Percentiles rank a stretch among this genome's conserved stretches.
These are phyloP conservation scores for Nautilus pompilius DNA, from an alignment of 1,140 invertebrate genomes.

Conservation along the genomic window DNA sequence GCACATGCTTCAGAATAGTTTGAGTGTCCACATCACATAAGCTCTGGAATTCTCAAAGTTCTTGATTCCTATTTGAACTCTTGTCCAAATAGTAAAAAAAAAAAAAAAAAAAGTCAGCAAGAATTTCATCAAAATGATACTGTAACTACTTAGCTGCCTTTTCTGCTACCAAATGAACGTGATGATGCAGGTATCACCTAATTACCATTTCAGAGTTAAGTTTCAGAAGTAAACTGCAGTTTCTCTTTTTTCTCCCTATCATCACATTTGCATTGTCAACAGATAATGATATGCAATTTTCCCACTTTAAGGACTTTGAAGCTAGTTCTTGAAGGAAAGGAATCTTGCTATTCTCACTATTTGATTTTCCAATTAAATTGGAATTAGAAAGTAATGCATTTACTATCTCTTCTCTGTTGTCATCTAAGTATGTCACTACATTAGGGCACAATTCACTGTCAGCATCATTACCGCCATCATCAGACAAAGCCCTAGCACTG, in stretches of 20 bases:
- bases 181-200: too few species aligned
- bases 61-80: too few species aligned
- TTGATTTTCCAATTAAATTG: background rate
- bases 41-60: too few species aligned
- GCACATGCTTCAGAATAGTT: too few species aligned
- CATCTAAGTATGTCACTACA: constrained; percentile 7
- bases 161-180: too few species aligned
- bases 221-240: too few species aligned
- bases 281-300: constrained; percentile 4
- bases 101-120: too few species aligned
- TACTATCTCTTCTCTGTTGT: background rate
- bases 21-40: too few species aligned
- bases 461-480: constrained; percentile 2
- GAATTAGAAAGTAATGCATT: background rate
- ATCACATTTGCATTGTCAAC: constrained; percentile 9
- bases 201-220: too few species aligned
- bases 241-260: constrained; percentile 8
- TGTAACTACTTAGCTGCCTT: too few species aligned
- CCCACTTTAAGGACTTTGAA: background rate
- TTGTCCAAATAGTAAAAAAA: too few species aligned
- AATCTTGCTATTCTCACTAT: constrained; percentile 8
- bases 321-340: background rate
- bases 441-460: constrained; percentile 5
- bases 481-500: background rate
- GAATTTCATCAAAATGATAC: too few species aligned